Percentiles rank a stretch among this genome's conserved stretches.
phyloP scores from a whole-genome alignment of 1,140 invertebrate genomes.

The Scaptomyza pallida region DNA sequence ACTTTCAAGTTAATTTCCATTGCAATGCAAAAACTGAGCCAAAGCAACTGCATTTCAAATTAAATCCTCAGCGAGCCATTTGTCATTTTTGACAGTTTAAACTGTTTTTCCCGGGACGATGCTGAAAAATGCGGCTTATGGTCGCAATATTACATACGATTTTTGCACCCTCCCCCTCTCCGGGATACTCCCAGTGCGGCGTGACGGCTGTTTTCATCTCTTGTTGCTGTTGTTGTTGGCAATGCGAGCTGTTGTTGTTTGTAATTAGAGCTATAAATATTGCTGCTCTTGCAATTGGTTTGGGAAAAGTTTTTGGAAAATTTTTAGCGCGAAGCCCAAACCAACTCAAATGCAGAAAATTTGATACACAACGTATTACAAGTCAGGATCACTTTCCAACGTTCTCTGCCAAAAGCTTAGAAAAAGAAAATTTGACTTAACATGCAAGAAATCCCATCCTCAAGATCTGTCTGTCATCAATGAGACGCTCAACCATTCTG shows the following conservation, averaged over 20 bases:
- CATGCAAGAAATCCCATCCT: too few relatives aligned
- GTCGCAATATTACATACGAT: slow-evolving; percentile 47
- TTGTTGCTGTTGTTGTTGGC: slow-evolving; percentile 43
- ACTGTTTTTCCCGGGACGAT: slow-evolving; percentile 40
- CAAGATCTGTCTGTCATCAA: too few relatives aligned
- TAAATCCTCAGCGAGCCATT: slow-evolving; percentile 73
- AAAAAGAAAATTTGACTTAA: too few relatives aligned
- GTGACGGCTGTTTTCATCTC: slow-evolving; percentile 50
- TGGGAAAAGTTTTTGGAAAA: not conserved
- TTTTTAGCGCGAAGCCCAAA: not conserved
- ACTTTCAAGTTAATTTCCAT: slow-evolving; percentile 58
- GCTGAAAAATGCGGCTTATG: slow-evolving; percentile 66
- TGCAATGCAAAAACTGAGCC: slow-evolving; percentile 45
- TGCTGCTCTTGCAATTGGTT: slow-evolving; percentile 1
- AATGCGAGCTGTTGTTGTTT: slow-evolving; percentile 62
- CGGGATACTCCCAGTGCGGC: slow-evolving; percentile 60
- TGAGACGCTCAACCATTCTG: too few relatives aligned
- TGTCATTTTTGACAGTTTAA: slow-evolving; percentile 80
- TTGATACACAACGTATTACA: slow-evolving; percentile 18
- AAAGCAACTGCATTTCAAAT: slow-evolving; percentile 68
- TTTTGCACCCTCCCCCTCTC: not conserved
- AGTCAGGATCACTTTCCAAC: slow-evolving; percentile 22
- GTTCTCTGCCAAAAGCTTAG: too few relatives aligned
- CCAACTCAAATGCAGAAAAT: not conserved
- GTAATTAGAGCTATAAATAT: slow-evolving; percentile 75